Evolutionary conservation across 2,888 invertebrate genomes (phyloP).

Genomic region (Brachylomia viminalis): DNA sequence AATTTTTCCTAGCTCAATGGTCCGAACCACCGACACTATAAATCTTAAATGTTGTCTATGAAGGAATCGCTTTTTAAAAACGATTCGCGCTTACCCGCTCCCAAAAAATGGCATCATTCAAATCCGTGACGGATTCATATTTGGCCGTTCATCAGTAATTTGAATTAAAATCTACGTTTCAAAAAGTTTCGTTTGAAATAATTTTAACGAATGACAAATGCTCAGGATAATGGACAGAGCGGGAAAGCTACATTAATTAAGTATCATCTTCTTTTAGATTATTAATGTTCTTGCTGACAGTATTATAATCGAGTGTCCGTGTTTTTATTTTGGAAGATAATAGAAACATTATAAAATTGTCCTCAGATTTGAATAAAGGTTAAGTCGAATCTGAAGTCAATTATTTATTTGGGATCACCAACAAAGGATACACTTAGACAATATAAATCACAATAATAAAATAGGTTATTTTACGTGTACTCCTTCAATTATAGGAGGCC

Average conservation of each 20-base stretch:
- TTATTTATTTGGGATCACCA: too few relatives aligned
- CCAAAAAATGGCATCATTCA: conserved; percentile 17
- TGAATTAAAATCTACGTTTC: conserved; percentile 53
- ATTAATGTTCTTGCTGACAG: neutral
- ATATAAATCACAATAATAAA: too few relatives aligned
- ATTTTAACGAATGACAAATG: conserved; percentile 36
- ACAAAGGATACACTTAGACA: too few relatives aligned
- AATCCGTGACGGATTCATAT: conserved; percentile 33
- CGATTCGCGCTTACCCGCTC: neutral
- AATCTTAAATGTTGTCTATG: conserved; percentile 7
- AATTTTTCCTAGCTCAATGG: too few relatives aligned
- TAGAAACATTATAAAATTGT: too few relatives aligned
- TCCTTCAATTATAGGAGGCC: too few relatives aligned
- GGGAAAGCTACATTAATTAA: conserved; percentile 37
- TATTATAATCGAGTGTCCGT: too few relatives aligned
- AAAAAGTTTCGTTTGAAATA: conserved; percentile 38
- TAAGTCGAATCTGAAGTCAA: too few relatives aligned
- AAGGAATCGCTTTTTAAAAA: neutral
- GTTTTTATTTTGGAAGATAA: too few relatives aligned
- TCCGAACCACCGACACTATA: neutral
- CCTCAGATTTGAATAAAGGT: too few relatives aligned
- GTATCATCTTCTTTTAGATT: conserved; percentile 29
- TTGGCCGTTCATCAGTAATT: conserved; percentile 49
- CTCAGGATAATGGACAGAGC: conserved; percentile 36
- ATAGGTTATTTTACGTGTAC: too few relatives aligned